phyloP scores from a whole-genome alignment of 2,797 vertebrate species.

The Lacerta agilis region DNA sequence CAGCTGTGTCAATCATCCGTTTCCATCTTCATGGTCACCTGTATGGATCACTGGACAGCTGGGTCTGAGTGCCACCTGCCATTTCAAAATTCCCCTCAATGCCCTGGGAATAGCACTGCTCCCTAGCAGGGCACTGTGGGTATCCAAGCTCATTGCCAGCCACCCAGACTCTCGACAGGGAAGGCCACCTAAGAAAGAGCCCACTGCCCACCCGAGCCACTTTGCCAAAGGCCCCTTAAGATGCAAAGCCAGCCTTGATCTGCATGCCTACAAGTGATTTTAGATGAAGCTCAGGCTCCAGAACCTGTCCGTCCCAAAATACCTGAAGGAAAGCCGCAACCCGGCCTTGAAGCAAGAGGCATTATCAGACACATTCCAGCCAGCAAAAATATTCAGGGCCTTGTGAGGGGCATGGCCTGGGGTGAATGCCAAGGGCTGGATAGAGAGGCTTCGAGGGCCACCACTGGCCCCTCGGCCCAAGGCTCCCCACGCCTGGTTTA shows the following conservation, averaged over 20 bases:
- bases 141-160: background rate
- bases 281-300: background rate
- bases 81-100: background rate
- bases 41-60: background rate
- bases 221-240: no score
- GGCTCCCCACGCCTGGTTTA: background rate
- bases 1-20: background rate
- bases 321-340: background rate
- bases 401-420: no score
- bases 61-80: no score
- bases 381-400: no score
- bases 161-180: background rate
- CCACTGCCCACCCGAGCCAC: no score
- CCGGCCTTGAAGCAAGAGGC: no score
- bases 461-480: no score
- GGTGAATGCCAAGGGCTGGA: no score
- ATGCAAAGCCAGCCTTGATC: background rate
- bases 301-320: background rate
- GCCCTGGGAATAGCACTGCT: no score
- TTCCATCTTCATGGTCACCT: background rate
- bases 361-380: no score
- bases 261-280: background rate
- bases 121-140: no score
- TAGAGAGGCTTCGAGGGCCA: background rate
- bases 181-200: no score